These are phyloP conservation scores for Agrochola circellaris DNA, from an alignment of 2,888 invertebrate genomes.

Conservation along the genomic window DNA sequence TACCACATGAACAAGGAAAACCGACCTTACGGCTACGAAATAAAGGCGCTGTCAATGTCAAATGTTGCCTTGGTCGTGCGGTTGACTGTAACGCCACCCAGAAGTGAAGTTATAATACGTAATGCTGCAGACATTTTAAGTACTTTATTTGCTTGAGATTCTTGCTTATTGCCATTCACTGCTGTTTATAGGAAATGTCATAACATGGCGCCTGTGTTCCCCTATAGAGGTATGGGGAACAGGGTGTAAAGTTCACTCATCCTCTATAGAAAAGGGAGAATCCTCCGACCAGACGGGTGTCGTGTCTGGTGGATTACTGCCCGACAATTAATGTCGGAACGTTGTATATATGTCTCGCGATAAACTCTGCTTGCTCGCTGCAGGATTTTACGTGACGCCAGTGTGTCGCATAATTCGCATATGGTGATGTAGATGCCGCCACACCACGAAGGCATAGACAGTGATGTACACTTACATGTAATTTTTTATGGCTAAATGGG, in stretches of 20 bases:
- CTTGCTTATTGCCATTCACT: not conserved
- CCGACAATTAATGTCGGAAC: no score
- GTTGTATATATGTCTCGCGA: no score
- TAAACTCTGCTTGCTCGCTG: no score
- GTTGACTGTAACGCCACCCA: constrained; percentile 43
- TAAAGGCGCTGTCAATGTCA: not conserved
- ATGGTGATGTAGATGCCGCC: no score
- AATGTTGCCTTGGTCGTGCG: not conserved
- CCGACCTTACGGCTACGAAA: not conserved
- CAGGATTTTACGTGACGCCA: no score
- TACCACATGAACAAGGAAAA: constrained; percentile 5
- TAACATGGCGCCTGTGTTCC: not conserved
- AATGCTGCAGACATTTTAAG: constrained; percentile 27
- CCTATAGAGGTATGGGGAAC: no score
- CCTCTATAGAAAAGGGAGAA: no score
- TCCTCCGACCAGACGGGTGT: no score
- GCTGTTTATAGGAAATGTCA: not conserved
- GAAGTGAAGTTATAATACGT: constrained; percentile 23
- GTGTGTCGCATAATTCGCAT: no score
- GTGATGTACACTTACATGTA: not conserved
- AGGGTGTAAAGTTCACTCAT: no score
- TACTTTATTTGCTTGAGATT: constrained; percentile 4
- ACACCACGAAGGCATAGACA: not conserved
- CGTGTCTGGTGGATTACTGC: no score
- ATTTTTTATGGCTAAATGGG: not conserved